Evolutionary conservation across 2,797 vertebrate genomes (phyloP), one percentile per base, ranked within the genome.

Genomic region (Menidia menidia): DNA sequence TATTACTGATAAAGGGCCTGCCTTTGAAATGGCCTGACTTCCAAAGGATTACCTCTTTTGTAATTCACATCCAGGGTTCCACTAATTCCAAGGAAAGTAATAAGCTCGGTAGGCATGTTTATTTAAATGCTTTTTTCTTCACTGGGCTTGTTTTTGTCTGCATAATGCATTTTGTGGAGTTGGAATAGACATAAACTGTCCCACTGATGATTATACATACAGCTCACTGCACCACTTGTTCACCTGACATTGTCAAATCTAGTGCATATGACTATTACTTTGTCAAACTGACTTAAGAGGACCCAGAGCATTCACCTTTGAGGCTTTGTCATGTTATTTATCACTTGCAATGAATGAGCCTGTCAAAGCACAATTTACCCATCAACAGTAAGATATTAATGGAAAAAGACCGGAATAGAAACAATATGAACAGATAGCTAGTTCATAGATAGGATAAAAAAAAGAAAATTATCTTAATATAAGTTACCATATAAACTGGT

Each of bases 271-370:
- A 64, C 77, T 68, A 60, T 81, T 90, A 82, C 84, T 87, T 88
- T 87, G 80, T 90, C 87, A 84, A 60, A 84, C 75, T 84, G 77
- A 90, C 81, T 87, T 78, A 83, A 77, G 68, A 85, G 75, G 69
- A 67, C 83, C 72, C 60, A 68, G 61, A 77, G 60, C 73, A 72
- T 68, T 81, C 77, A 78, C 73, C 84, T 75, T 83, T 82, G 77
- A 81, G 82, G 80, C 64, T 77, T 71, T 43, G 54, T 79, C 67
- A 57, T 80, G 69, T 69, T 80, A 57, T 75, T 77, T 78, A 86
- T 88, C 78, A 64, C 68, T 75, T 80, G 58, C 80, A 86, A 86
- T 88, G 75, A 86, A 85, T 76, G 61, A 14, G 25, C 60, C 80
- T 73, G 80, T 82, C 89, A 84, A 63, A 68, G 63, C 50, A 18